These are phyloP conservation scores for Onychostruthus taczanowskii DNA, from an alignment of 2,113 vertebrate species.

Conservation along the genomic window DNA sequence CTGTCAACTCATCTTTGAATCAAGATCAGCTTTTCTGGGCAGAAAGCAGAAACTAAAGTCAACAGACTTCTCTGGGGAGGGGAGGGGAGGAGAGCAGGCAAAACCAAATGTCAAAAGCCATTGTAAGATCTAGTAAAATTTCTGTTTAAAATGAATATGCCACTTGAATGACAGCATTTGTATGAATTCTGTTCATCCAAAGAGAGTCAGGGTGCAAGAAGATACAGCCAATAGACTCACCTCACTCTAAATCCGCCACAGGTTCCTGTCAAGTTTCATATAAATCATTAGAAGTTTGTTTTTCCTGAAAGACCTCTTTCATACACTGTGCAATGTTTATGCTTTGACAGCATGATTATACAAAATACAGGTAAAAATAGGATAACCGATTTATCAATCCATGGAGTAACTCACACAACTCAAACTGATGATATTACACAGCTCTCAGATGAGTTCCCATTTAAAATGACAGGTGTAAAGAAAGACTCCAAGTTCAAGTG, in stretches of 20 bases:
- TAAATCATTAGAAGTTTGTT: not conserved
- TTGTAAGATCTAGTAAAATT: not conserved
- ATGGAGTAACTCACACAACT: not conserved
- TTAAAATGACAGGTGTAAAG: not conserved
- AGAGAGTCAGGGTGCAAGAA: not conserved
- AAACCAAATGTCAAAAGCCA: conserved; percentile 22
- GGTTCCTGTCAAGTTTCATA: not conserved
- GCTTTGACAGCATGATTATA: not conserved
- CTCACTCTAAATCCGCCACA: not conserved
- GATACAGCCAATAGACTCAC: not conserved
- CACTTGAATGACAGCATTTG: not conserved
- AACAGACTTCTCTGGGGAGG: not conserved
- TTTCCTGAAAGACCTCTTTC: not conserved
- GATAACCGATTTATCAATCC: not conserved
- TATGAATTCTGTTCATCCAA: not conserved
- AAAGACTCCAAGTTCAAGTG: not conserved
- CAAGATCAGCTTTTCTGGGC: not conserved
- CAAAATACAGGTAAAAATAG: not conserved
- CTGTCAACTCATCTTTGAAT: not conserved
- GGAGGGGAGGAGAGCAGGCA: not conserved
- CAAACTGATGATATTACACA: not conserved
- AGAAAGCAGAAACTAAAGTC: not conserved
- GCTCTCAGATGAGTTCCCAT: not conserved
- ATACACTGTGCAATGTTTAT: not conserved
- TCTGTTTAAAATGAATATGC: not conserved